Evolutionary conservation across 2,113 vertebrate species (phyloP).

Genomic region (Procapra przewalskii): DNA sequence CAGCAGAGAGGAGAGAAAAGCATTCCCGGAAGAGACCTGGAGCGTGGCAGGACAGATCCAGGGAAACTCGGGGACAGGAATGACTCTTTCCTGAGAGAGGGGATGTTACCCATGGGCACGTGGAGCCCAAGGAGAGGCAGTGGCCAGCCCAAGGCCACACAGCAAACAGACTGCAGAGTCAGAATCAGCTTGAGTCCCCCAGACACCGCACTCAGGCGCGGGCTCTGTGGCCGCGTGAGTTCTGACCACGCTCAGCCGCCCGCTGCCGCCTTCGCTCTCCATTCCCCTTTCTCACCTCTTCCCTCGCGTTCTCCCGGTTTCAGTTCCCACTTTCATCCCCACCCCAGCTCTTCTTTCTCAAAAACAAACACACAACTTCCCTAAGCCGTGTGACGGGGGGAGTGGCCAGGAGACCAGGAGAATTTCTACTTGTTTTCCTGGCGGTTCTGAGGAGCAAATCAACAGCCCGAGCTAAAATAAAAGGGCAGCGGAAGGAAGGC

Average conservation of each 20-base stretch:
- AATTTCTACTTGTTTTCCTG: neutral
- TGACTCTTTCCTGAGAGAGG: neutral
- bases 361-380: neutral
- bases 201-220: fast-evolving
- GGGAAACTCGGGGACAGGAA: fast-evolving
- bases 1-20: neutral
- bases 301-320: neutral
- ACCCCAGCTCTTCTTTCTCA: neutral
- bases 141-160: neutral
- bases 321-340: neutral
- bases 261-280: fast-evolving
- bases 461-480: neutral
- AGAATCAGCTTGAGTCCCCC: neutral
- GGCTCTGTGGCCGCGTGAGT: fast-evolving
- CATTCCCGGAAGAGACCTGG: neutral
- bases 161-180: neutral
- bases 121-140: neutral
- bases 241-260: fast-evolving
- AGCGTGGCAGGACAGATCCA: neutral
- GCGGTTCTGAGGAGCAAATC: neutral
- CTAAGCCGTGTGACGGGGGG: neutral
- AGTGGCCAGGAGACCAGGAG: neutral
- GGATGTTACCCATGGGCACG: neutral
- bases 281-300: neutral
- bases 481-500: neutral